Evolutionary conservation across 2,113 vertebrate genomes (phyloP).

Genomic region (Corynorhinus townsendii): DNA sequence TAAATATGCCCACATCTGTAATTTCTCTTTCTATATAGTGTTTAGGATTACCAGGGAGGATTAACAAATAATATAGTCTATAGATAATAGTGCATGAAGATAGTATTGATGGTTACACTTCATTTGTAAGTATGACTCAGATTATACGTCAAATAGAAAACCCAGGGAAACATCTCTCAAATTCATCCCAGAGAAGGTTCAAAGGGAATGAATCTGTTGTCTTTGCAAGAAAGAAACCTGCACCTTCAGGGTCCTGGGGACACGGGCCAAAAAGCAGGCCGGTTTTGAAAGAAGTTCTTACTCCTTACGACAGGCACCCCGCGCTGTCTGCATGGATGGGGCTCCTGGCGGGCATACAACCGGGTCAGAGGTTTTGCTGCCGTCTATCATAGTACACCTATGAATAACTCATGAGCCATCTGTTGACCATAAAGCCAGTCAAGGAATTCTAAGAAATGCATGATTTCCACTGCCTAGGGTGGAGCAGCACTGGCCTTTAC

Average conservation of each 20-base stretch:
- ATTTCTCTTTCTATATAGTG: background rate
- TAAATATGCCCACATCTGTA: background rate
- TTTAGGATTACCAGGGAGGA: background rate
- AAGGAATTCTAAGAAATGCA: slow-evolving; percentile 17
- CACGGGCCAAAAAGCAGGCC: background rate
- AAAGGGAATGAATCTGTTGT: background rate
- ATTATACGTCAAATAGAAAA: background rate
- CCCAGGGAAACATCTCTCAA: background rate
- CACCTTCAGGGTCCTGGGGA: background rate
- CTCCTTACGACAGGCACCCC: background rate
- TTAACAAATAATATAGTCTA: background rate
- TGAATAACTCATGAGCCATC: slow-evolving; percentile 15
- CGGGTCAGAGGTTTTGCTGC: background rate
- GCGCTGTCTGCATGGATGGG: background rate
- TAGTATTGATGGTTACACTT: background rate
- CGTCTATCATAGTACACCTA: background rate
- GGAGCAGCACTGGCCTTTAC: background rate
- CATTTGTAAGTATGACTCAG: background rate
- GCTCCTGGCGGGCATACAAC: background rate
- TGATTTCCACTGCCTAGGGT: background rate
- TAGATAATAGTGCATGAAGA: background rate
- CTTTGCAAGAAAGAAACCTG: background rate
- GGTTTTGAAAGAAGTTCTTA: background rate
- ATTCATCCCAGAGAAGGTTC: background rate
- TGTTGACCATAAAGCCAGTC: background rate